Conservation (phyloP, 1,140 invertebrate genomes). For the Aphelenchoides fujianensis region DNA sequence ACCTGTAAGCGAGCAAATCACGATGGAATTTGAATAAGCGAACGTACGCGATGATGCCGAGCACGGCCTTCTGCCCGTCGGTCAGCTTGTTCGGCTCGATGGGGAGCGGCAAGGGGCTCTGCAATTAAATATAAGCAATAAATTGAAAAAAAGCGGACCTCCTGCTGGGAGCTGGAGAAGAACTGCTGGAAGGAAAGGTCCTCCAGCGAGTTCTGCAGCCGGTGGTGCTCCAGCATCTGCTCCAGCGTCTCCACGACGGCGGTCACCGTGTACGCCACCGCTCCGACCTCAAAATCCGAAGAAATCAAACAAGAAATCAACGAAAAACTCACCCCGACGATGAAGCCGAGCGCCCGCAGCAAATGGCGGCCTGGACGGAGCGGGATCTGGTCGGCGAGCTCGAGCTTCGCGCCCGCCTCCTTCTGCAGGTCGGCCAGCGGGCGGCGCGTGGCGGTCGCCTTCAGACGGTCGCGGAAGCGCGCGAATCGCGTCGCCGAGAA, state of each 20-base stretch:
- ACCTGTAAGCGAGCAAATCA: background rate
- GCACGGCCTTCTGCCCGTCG: constrained; percentile 76
- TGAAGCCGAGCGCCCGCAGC: constrained; percentile 44
- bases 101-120: constrained; percentile 22
- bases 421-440: constrained; percentile 1
- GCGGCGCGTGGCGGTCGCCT: background rate
- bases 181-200: constrained; percentile 24
- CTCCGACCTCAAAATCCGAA: constrained; percentile 31
- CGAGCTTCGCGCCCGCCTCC: background rate
- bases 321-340: constrained; percentile 37
- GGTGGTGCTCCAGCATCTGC: background rate
- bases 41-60: constrained; percentile 70
- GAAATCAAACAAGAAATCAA: constrained; percentile 20
- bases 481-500: background rate
- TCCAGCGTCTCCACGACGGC: constrained; percentile 21
- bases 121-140: too few species aligned
- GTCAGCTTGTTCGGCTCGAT: constrained; percentile 63
- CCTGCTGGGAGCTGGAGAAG: too few species aligned
- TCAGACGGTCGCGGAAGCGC: background rate
- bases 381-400: constrained; percentile 32
- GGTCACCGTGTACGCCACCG: constrained; percentile 26
- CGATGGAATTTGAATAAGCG: constrained; percentile 43
- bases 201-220: background rate
- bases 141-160: too few species aligned
- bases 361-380: constrained; percentile 35